Percentiles rank a stretch among this genome's conserved stretches.
Conservation (phyloP, 2,888 invertebrate genomes). For the Erannis defoliaria region DNA sequence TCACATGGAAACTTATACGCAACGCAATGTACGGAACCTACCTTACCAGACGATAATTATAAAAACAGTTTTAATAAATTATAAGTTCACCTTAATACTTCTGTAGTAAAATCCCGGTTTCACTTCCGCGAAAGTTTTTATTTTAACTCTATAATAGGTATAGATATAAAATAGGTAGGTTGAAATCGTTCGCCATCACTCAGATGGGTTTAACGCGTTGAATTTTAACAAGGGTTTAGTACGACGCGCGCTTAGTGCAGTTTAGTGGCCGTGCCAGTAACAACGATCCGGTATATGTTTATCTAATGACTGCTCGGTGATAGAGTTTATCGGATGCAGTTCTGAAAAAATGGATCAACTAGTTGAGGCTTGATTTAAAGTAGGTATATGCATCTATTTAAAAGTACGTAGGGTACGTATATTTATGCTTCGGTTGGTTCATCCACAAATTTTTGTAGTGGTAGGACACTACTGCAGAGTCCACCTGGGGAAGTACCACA, state of each 20-base stretch:
- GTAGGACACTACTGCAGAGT: too few species aligned
- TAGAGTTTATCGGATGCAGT: not conserved
- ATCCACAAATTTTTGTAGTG: too few species aligned
- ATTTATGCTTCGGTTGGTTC: too few species aligned
- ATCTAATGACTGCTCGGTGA: not conserved
- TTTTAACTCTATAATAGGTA: conserved; percentile 48
- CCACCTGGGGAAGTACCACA: too few species aligned
- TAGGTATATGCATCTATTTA: too few species aligned
- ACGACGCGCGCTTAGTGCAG: conserved; percentile 42
- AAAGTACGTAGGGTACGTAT: too few species aligned
- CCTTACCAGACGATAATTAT: too few species aligned
- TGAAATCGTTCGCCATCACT: conserved; percentile 64
- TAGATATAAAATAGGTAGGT: conserved; percentile 29
- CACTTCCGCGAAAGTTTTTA: not conserved
- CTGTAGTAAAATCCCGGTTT: not conserved
- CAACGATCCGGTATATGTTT: not conserved
- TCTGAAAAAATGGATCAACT: not conserved
- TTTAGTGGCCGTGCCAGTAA: conserved; percentile 47
- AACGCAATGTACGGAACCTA: too few species aligned
- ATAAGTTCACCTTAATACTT: too few species aligned
- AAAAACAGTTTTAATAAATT: too few species aligned
- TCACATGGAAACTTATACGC: too few species aligned
- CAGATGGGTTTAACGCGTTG: conserved; percentile 75
- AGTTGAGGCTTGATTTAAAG: too few species aligned
- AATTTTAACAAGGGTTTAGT: conserved; percentile 78